Evolutionary conservation across 2,888 invertebrate species (phyloP).

Genomic region (Coronaproctus castanopsis): DNA sequence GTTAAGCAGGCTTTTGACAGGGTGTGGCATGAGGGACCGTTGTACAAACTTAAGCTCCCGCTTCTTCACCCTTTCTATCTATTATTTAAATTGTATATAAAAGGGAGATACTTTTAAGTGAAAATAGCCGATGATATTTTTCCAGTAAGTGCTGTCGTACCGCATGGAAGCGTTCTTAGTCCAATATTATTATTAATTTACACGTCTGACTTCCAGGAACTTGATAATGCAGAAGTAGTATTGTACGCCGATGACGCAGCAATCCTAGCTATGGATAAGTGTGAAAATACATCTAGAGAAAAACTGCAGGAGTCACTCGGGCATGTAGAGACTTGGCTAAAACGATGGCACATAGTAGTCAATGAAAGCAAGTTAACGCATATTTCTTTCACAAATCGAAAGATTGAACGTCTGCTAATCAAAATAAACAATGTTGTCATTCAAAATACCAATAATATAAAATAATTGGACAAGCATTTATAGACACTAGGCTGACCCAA

Average conservation of each 20-base stretch:
- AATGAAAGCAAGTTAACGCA: not conserved
- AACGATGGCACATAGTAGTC: not conserved
- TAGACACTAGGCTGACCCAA: not conserved
- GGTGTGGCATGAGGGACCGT: too few relatives aligned
- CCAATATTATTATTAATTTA: not conserved
- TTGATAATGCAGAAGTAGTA: not conserved
- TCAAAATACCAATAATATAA: not conserved
- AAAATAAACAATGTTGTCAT: not conserved
- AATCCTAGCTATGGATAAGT: not conserved
- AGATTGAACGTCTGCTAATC: not conserved
- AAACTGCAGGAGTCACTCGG: not conserved
- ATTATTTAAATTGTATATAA: too few relatives aligned
- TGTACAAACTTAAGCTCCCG: too few relatives aligned
- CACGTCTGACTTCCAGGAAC: not conserved
- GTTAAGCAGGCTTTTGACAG: not conserved
- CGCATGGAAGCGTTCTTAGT: not conserved
- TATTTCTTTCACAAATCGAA: not conserved
- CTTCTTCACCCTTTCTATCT: too few relatives aligned
- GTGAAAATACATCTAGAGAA: not conserved
- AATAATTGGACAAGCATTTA: not conserved
- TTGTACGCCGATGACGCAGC: not conserved
- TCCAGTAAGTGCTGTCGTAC: not conserved
- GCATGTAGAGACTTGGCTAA: not conserved
- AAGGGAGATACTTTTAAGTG: not conserved
- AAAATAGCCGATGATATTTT: not conserved